Conservation (phyloP, 2,797 vertebrate genomes). For the Myiotriccus ornatus region DNA sequence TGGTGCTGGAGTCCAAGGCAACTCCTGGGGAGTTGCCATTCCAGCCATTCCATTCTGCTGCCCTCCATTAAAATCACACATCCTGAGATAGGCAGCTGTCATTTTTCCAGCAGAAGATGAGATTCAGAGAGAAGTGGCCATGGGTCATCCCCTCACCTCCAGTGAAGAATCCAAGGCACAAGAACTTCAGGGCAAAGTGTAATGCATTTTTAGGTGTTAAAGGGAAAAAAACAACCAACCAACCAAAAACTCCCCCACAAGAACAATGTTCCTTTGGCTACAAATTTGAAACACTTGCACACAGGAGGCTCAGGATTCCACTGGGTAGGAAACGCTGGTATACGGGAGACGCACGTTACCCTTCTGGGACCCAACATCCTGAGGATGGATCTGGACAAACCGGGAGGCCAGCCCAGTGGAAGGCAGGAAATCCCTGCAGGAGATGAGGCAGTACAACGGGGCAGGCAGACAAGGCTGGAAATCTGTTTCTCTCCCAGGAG, state of each 20-base stretch:
- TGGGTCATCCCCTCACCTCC: not conserved
- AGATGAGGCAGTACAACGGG: not conserved
- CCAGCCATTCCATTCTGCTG: not conserved
- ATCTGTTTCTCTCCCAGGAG: conserved; percentile 47
- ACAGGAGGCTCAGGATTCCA: not conserved
- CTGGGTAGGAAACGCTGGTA: not conserved
- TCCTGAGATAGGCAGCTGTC: not conserved
- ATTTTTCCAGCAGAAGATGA: not conserved
- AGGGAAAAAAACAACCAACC: not conserved
- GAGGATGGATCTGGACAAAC: not conserved
- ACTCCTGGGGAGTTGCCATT: not conserved
- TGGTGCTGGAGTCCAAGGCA: not conserved
- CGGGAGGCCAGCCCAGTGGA: not conserved
- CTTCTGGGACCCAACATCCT: not conserved
- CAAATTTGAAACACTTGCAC: not conserved
- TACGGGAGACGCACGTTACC: not conserved
- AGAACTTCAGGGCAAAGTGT: not conserved
- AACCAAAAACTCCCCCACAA: not conserved
- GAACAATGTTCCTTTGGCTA: not conserved
- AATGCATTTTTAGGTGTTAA: not conserved
- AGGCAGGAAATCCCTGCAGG: conserved; percentile 6
- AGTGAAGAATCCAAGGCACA: not conserved
- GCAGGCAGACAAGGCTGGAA: not conserved
- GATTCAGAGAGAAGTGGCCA: not conserved
- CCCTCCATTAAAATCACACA: not conserved